Base-by-base conservation (phyloP, 2,797 vertebrate species). In the Oreonectes daqikongensis region DNA sequence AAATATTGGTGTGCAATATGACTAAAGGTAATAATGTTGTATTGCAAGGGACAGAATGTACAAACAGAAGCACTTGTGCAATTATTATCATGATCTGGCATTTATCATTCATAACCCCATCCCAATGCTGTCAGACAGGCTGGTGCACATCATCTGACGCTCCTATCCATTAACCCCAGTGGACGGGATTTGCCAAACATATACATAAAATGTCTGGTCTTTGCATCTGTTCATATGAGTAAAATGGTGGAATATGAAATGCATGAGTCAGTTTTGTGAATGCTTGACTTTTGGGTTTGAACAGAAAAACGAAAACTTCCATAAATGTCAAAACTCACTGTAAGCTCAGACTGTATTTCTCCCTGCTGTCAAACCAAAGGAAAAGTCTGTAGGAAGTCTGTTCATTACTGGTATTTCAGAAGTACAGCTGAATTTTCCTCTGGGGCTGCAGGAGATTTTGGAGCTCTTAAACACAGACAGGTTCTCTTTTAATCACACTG, bases 401-500 rank as follows among this genome's bases (percentile, higher is more conserved):
- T 10, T 52, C 60, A 28, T 53, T 74, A 20, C 50, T 8, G 18
- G n/a, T 46, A 40, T 53, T 73, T 74, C 61, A 67, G 50, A 57
- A 22, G 50, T 24, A 44, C 9, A 1, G 0, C 18, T 42, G 48
- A 30, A 22, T 44, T 66, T 65, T 67, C 52, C 24, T 46, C 50
- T 57, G 35, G 48, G 38, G 38, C 35, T 30, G 48, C 22, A 65
- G 48, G 55, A 66, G 61, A 40, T 66, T 55, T 74, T 66, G 24
- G 30, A 35, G 52, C 44, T 57, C 64, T 77, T 61, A 28, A 59
- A 71, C 17, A n/a, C 26, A 12, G 24, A 59, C 35, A 60, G 38
- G 18, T 59, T 66, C 64, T 18, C n/a, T 53, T 32, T 71, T 76
- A 78, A 79, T 79, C 46, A 44, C 44, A 11, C 28, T 71, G 42